These are phyloP conservation scores for Gymnocephalus cernua DNA, from an alignment of 2,113 vertebrate species.

Conservation along the genomic window DNA sequence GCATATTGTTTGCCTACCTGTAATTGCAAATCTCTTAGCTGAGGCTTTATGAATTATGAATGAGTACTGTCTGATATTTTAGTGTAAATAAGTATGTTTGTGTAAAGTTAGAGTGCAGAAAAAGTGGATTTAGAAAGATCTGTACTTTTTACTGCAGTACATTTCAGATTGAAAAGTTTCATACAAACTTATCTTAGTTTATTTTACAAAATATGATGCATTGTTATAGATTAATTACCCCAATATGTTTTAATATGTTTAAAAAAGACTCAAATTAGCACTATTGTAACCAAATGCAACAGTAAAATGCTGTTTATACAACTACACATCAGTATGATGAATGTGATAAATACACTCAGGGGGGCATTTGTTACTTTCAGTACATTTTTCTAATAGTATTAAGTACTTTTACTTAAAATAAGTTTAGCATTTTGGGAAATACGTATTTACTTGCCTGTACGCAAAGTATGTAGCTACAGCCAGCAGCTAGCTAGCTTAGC, in stretches of 20 bases:
- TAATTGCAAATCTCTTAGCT: slow-evolving; percentile 47
- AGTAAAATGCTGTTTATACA: background rate
- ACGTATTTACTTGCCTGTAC: background rate
- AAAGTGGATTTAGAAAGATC: background rate
- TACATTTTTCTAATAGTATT: background rate
- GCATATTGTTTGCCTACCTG: slow-evolving; percentile 38
- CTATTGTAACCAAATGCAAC: background rate
- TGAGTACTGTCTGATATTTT: slow-evolving; percentile 48
- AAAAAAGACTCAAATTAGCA: background rate
- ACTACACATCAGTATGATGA: background rate
- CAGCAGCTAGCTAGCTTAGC: background rate
- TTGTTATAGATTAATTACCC: too few relatives aligned
- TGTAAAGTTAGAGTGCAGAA: background rate
- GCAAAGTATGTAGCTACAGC: background rate
- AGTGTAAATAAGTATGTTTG: background rate
- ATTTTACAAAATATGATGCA: too few relatives aligned
- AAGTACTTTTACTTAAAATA: background rate
- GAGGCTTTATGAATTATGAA: slow-evolving; percentile 58
- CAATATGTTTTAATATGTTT: background rate
- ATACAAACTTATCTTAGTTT: too few relatives aligned
- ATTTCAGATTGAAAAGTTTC: background rate
- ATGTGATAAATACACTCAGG: background rate
- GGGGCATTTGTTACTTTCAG: background rate
- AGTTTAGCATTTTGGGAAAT: background rate
- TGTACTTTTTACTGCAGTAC: background rate